Evolutionary conservation across 1,140 invertebrate genomes (phyloP), one percentile per base, ranked within the genome.

Genomic region (Heliconius hermathena): DNA sequence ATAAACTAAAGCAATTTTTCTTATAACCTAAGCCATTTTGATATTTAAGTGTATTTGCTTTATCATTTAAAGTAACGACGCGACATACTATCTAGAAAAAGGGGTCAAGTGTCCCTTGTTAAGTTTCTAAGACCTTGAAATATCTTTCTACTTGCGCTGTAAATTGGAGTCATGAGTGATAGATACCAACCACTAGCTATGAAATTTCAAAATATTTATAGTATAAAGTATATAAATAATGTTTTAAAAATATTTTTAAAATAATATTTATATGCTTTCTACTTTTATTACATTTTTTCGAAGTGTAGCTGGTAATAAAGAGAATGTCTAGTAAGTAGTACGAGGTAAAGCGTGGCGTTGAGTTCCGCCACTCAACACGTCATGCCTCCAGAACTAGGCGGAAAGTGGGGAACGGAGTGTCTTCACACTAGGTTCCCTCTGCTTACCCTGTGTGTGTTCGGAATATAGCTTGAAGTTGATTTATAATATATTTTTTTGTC

Each of bases 31-130:
- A 66, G 4, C 3, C 26, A 26, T 66, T 66, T 57, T 57, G n/a
- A 66, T 26, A 66, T 66, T 29, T 66, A 66, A 66, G 60, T 66
- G 26, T 29, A 38, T 38, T 75, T 75, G 60, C 52, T 36, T 54
- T 70, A 76, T 76, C 57, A 70, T 70, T 76, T 71, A 57, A 77
- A 81, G 76, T 70, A 81, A 77, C 75, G 71, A 74, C 52, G 54
- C 72, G 72, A 52, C 33, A 36, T 73, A 60, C 75, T 77, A 77
- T 73, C 79, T 8, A 57, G 71, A 74, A 73, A 81, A 81, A 29
- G 75, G 54, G 81, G 81, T 82, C 81, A 82, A 82, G 77, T 74
- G 71, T 71, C 74, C 46, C 74, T 79, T 82, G 81, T 76, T 82
- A 77, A 82, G 71, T 79, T 70, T 76, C 74, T 38, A 74, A 82